Evolutionary conservation across 2,888 invertebrate species (phyloP).

Genomic region (Callinectes sapidus): DNA sequence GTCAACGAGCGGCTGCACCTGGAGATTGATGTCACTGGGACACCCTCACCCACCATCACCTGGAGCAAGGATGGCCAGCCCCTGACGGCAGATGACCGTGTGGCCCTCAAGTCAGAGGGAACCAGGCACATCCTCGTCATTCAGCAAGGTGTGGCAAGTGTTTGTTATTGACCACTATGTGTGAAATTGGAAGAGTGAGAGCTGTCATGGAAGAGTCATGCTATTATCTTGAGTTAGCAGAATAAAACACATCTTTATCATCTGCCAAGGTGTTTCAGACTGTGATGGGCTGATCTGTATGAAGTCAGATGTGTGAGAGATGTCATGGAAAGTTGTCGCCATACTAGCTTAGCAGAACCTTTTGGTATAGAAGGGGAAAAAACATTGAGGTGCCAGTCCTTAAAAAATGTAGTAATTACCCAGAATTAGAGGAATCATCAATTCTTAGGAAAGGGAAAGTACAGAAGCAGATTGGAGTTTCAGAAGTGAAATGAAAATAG

Average conservation of each 20-base stretch:
- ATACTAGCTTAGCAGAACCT: background rate
- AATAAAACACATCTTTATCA: too few species aligned
- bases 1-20: conserved; percentile 84
- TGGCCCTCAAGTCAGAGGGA: conserved; percentile 74
- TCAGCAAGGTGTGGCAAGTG: conserved; percentile 74
- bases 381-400: too few species aligned
- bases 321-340: too few species aligned
- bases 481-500: too few species aligned
- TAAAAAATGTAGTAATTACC: too few species aligned
- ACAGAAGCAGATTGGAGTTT: too few species aligned
- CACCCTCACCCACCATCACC: conserved; percentile 81
- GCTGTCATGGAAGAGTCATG: background rate
- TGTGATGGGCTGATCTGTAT: too few species aligned
- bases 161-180: background rate
- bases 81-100: conserved; percentile 82
- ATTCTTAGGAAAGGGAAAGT: too few species aligned
- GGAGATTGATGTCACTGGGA: conserved; percentile 84
- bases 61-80: conserved; percentile 90
- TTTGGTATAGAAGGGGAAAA: background rate
- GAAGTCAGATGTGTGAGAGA: too few species aligned
- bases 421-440: too few species aligned
- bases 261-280: too few species aligned
- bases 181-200: background rate
- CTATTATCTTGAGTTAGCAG: too few species aligned
- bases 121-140: conserved; percentile 76